phyloP scores from a whole-genome alignment of 2,113 vertebrate genomes.

The Rhea americana region DNA sequence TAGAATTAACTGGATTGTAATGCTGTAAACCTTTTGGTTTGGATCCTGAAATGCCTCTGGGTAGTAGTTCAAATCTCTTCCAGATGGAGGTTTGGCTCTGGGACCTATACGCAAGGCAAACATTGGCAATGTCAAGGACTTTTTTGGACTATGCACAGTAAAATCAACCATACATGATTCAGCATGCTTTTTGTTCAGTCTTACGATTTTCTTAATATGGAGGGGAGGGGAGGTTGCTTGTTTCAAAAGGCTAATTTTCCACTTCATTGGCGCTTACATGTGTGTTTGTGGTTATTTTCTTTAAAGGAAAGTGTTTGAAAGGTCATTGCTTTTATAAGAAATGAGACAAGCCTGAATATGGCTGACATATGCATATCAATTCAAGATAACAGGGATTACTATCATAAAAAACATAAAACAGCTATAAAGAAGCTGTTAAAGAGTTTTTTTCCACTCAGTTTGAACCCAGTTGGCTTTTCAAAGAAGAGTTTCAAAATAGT shows the following conservation, averaged over 20 bases:
- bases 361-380: background rate
- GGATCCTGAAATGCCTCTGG: constrained; percentile 64
- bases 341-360: background rate
- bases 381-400: background rate
- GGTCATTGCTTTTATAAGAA: constrained; percentile 42
- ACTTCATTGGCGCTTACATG: background rate
- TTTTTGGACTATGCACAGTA: background rate
- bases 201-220: background rate
- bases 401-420: background rate
- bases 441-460: background rate
- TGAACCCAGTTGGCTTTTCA: background rate
- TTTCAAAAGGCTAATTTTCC: constrained; percentile 38
- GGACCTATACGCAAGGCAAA: background rate
- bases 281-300: constrained; percentile 14
- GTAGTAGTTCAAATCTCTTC: constrained; percentile 58
- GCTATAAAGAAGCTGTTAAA: background rate
- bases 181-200: background rate
- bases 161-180: background rate
- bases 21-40: constrained; percentile 66
- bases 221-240: background rate
- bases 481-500: background rate
- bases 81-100: constrained; percentile 50
- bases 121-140: constrained; percentile 27
- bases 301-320: constrained; percentile 46
- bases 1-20: constrained; percentile 72